Evolutionary conservation across 1,140 invertebrate genomes (phyloP).

Genomic region (Microplitis mediator): DNA sequence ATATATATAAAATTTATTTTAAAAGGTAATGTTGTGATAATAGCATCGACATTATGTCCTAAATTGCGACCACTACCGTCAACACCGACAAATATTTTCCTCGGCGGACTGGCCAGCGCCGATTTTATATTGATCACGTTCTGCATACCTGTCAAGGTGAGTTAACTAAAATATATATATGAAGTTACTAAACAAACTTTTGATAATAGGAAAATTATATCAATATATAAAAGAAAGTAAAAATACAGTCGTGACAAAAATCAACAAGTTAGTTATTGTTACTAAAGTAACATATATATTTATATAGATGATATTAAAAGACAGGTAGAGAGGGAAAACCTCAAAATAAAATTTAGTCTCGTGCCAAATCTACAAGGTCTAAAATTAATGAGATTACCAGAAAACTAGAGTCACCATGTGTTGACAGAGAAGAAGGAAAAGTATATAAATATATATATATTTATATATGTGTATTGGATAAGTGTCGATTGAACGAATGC

Average conservation of each 20-base stretch:
- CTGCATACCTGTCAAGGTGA: conserved; percentile 79
- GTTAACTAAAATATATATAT: conserved; percentile 23
- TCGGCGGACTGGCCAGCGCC: conserved; percentile 73
- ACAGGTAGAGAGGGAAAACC: neutral
- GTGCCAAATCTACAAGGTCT: conserved; percentile 21
- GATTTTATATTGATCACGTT: conserved; percentile 75
- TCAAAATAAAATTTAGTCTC: conserved; percentile 20
- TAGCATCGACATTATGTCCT: conserved; percentile 64
- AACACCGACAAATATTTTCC: conserved; percentile 73
- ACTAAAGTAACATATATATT: neutral
- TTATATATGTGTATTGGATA: neutral
- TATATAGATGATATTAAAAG: neutral
- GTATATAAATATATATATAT: too few species aligned
- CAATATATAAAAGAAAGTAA: too few species aligned
- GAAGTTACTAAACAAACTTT: too few species aligned
- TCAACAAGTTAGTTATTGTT: neutral
- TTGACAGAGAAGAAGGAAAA: neutral
- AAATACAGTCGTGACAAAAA: too few species aligned
- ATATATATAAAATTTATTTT: conserved; percentile 3
- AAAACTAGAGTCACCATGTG: conserved; percentile 1
- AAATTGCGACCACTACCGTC: conserved; percentile 64
- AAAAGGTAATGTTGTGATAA: conserved; percentile 53
- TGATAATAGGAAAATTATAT: too few species aligned
- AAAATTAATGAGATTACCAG: conserved; percentile 21
- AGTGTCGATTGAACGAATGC: conserved; percentile 6